Evolutionary conservation across 2,113 vertebrate genomes (phyloP).

Genomic region (Corapipo altera): DNA sequence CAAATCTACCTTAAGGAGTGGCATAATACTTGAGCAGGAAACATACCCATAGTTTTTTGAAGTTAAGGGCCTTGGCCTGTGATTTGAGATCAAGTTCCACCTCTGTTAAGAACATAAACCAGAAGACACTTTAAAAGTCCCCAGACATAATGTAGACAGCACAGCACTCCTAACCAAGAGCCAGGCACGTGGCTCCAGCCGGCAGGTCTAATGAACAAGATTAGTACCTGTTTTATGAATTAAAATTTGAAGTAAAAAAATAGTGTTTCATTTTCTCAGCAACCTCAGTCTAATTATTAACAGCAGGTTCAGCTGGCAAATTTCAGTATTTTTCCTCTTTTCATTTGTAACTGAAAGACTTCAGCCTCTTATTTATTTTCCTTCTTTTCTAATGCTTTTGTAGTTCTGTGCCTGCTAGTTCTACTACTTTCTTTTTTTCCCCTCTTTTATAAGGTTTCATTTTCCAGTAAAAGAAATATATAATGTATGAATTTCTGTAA

Average conservation of each 20-base stretch:
- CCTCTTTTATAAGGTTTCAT: slow-evolving; percentile 30
- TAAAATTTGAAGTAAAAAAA: slow-evolving; percentile 49
- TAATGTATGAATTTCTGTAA: slow-evolving; percentile 42
- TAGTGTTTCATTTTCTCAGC: slow-evolving; percentile 68
- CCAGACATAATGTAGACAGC: not conserved
- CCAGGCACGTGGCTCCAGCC: slow-evolving; percentile 19
- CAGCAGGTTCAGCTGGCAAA: slow-evolving; percentile 54
- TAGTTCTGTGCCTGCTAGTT: slow-evolving; percentile 25
- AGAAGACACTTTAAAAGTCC: slow-evolving; percentile 33
- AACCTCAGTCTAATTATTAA: slow-evolving; percentile 55
- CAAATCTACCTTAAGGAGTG: not conserved
- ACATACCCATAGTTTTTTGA: not conserved
- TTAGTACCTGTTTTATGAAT: slow-evolving; percentile 50
- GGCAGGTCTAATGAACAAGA: not conserved
- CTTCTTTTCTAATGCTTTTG: not conserved
- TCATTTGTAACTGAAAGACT: slow-evolving; percentile 28
- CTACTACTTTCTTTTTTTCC: not conserved
- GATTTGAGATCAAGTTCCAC: not conserved
- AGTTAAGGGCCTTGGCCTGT: not conserved
- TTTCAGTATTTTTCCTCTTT: not conserved
- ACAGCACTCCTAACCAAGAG: not conserved
- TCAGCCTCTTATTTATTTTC: slow-evolving; percentile 45
- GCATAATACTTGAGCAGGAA: not conserved
- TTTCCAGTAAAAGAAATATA: slow-evolving; percentile 62
- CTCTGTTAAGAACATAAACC: slow-evolving; percentile 7